phyloP scores from a whole-genome alignment of 1,140 invertebrate genomes.

The Nasonia giraulti region DNA sequence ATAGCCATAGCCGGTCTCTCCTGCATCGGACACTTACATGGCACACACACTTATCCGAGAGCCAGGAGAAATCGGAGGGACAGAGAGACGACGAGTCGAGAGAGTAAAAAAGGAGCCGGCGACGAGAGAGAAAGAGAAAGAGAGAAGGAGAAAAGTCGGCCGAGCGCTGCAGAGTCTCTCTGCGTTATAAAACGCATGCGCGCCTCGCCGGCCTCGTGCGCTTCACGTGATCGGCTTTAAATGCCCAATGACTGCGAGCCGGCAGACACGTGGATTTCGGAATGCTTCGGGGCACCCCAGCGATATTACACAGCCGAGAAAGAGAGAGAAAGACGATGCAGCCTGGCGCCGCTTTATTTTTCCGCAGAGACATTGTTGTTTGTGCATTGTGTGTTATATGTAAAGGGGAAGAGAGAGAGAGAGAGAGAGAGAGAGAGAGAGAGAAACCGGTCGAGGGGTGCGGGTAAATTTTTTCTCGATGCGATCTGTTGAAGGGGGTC shows the following conservation, averaged over 20 bases:
- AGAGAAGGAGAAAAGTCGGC: neutral
- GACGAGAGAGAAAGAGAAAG: neutral
- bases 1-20: neutral
- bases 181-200: conserved; percentile 31
- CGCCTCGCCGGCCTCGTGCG: conserved; percentile 53
- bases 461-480: too few species aligned
- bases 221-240: conserved; percentile 58
- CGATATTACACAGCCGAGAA: neutral
- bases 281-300: neutral
- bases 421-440: too few species aligned
- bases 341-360: too few species aligned
- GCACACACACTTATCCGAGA: neutral
- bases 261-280: conserved; percentile 11
- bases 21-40: too few species aligned
- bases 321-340: too few species aligned
- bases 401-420: too few species aligned
- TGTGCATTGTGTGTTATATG: too few species aligned
- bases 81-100: neutral
- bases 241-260: conserved; percentile 45
- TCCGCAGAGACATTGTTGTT: too few species aligned
- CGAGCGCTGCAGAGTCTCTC: neutral
- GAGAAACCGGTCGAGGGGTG: too few species aligned
- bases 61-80: neutral
- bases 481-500: too few species aligned
- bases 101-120: neutral